Conservation (phyloP, 2,888 invertebrate genomes). For the Penaeus monodon region DNA sequence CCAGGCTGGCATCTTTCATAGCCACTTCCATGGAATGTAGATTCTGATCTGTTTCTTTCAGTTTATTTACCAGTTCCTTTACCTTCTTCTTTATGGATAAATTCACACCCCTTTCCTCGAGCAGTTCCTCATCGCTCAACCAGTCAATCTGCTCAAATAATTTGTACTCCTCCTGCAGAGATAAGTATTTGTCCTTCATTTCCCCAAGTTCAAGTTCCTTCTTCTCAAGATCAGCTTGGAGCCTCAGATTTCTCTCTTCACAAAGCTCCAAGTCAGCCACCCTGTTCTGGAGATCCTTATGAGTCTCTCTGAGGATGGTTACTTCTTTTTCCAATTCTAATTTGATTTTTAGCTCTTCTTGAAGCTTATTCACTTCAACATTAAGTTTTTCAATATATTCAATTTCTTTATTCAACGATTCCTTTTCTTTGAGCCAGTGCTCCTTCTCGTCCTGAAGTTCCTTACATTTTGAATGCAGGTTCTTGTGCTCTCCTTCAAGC, state of each 20-base stretch:
- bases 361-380: neutral
- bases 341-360: neutral
- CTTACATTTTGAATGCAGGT: neutral
- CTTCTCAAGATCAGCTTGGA: neutral
- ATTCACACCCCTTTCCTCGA: neutral
- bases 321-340: neutral
- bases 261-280: neutral
- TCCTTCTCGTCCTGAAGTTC: conserved; percentile 1
- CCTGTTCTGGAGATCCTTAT: neutral
- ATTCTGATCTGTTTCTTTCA: neutral
- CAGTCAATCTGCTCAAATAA: conserved; percentile 29
- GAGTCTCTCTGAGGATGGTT: no score
- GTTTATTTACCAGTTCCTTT: neutral
- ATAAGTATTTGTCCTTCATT: conserved; percentile 15
- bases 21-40: neutral
- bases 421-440: conserved; percentile 18
- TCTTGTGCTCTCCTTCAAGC: neutral
- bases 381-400: neutral
- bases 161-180: conserved; percentile 6
- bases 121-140: conserved; percentile 23
- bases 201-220: conserved; percentile 12
- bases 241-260: conserved; percentile 8
- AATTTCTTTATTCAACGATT: conserved; percentile 25
- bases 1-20: neutral
- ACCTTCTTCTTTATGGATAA: neutral